Base-by-base conservation (phyloP, 2,888 invertebrate genomes). In the Heliconius hortense region DNA sequence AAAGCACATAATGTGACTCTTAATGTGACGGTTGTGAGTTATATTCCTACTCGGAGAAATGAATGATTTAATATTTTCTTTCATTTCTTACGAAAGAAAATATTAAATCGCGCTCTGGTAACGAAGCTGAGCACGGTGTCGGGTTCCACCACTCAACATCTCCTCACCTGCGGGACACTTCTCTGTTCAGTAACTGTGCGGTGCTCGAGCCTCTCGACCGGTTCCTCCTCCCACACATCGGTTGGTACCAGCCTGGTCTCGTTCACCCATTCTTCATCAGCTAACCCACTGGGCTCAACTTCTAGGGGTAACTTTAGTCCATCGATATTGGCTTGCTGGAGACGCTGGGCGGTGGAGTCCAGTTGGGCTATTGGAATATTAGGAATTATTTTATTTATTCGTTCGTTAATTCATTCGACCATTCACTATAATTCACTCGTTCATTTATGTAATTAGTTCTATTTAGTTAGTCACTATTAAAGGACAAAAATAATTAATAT, bases 221-320 rank as follows among this genome's bases (percentile, higher is more conserved):
- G 96, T 86, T 98, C 98, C 83, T 99, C 98, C 83, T 98, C 98
- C 96, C 97, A 98, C 21, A 98, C 97, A 84, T 99, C 98, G 70
- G 97, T 97, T 11, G 98, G 98, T 15, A 98, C 97, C 78, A 98
- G 95, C 0, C 97, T 95, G 0, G 96, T 96, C 88, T 97, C 97
- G 83, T 96, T 96, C 64, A 96, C 96, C 95, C 96, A 96, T 86
- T 97, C 97, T 81, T 96, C 95, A 56, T 95, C 95, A 1, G 95
- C 87, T 0, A 87, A 84, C 0, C 94, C 91, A 0, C 94, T 84
- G 3, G 82, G 77, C 79, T 96, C 96, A 31, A 96, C 95, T 82
- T 97, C 96, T 0, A 95, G 95, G 0, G 95, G 95, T 59, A 95
- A 83, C 94, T 74, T 85, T 67, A 87, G 77, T 0, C 82, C 84